Base-by-base conservation (phyloP, 2,797 vertebrate species). In the Brachyrhaphis roseni region DNA sequence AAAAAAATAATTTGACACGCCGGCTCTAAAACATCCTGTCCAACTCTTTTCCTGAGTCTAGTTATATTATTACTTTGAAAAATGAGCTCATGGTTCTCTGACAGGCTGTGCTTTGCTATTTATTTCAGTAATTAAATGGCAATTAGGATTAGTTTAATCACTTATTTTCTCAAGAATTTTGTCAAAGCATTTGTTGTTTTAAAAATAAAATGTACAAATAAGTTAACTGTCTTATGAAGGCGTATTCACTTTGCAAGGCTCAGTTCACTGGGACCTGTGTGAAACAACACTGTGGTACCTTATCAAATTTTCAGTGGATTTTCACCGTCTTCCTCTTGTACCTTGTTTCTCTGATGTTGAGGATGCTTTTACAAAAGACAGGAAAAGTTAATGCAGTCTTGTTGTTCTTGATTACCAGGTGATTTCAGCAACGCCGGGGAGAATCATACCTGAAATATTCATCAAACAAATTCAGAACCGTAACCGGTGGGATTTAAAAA, bases 11-110 rank as follows among this genome's bases (percentile, higher is more conserved):
- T 20, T 20, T 49, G 16, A 49, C 0, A 5, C 5, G 16, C 16
- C 5, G 47, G 72, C 76, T 86, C 64, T 74, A 71, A 78, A 75
- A 82, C 79, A 83, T 88, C 82, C 72, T 84, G 82, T 86, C 87
- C 82, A 88, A 77, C 71, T 79, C 74, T 66, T 45, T 76, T 81
- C 64, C 88, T 79, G 87, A 91, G 84, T 83, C 62, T 72, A 76
- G 36, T 82, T 74, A 80, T 57, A 53, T 90, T 85, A 89, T 71
- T 85, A 79, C 89, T 93, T 89, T 83, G 82, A 78, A 79, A 80
- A 89, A 88, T 94, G 91, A 94, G 84, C 82, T 94, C 91, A 93
- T 91, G 77, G 64, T 64, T 72, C 77, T 76, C 76, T 41, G 12
- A 51, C 49, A 23, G 49, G 49, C 23, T 23, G 49, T 51, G 20